Evolutionary conservation across 2,888 invertebrate genomes (phyloP).

Genomic region (Callyntrura guangdongensis): DNA sequence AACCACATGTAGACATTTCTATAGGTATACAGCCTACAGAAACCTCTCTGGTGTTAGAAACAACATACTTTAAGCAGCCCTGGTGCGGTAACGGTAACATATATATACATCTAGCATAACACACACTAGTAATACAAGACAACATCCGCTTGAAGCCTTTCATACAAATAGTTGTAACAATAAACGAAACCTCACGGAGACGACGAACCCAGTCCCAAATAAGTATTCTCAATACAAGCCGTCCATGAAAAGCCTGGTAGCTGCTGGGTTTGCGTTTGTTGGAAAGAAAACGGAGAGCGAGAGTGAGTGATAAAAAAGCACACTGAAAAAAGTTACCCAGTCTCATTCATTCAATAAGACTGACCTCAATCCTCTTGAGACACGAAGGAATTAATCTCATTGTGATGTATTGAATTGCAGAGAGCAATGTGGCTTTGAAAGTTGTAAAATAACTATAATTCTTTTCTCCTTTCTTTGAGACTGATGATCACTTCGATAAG

Average conservation of each 20-base stretch:
- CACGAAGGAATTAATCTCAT: slow-evolving; percentile 73
- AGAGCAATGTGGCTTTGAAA: slow-evolving; percentile 54
- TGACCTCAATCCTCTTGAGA: slow-evolving; percentile 69
- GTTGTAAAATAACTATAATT: slow-evolving; percentile 56
- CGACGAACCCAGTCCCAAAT: too few species aligned
- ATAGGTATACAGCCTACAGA: too few species aligned
- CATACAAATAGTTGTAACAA: too few species aligned
- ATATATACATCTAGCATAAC: too few species aligned
- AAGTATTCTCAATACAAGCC: slow-evolving; percentile 7
- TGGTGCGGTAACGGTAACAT: too few species aligned
- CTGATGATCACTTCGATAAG: slow-evolving; percentile 26
- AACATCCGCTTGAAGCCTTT: too few species aligned
- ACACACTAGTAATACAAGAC: too few species aligned
- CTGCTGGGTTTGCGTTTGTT: background rate
- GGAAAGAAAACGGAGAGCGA: slow-evolving; percentile 9
- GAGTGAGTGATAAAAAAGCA: slow-evolving; percentile 58
- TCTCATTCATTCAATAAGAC: slow-evolving; percentile 54
- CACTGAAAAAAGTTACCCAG: slow-evolving; percentile 53
- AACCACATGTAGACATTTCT: too few species aligned
- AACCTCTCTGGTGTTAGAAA: too few species aligned
- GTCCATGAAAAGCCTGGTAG: slow-evolving; percentile 41
- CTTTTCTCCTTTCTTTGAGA: background rate
- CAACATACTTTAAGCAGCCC: too few species aligned
- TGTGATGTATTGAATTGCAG: slow-evolving; percentile 63
- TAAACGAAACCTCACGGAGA: too few species aligned